Conservation (phyloP, 2,797 vertebrate species). For the Mycteria americana region DNA sequence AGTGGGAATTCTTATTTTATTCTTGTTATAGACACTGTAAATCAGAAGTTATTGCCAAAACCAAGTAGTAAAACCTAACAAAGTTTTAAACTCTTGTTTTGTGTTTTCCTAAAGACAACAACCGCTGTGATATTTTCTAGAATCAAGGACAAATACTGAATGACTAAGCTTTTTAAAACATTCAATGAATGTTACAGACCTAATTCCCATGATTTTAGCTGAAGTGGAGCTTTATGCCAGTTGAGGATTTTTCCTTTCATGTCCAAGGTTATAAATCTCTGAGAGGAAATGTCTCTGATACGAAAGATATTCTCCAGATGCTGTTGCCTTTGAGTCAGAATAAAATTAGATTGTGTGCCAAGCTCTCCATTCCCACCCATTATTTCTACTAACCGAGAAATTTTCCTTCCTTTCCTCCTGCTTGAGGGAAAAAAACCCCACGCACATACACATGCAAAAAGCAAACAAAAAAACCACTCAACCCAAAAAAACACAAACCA, state of each 20-base stretch:
- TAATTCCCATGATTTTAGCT: neutral
- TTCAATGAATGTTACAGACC: neutral
- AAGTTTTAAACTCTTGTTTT: neutral
- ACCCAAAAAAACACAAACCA: accelerated
- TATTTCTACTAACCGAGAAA: neutral
- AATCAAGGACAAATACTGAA: neutral
- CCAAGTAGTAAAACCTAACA: neutral
- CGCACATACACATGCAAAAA: neutral
- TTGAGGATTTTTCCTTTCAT: neutral
- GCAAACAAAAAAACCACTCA: neutral
- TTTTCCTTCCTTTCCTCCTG: neutral
- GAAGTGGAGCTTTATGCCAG: neutral
- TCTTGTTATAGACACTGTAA: neutral
- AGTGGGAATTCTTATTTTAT: neutral
- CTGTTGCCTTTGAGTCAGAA: neutral
- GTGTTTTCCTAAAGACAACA: neutral
- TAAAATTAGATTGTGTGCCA: neutral
- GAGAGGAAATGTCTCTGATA: neutral
- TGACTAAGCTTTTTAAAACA: neutral
- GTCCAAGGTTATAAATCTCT: neutral
- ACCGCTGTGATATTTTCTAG: neutral
- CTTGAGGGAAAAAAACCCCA: neutral
- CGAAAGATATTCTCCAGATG: neutral
- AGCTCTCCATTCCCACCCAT: neutral
- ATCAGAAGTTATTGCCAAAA: neutral